Evolutionary conservation across 35 echinoderm and acorn worm species (phyloP).

Genomic region (Amphiura filiformis): DNA sequence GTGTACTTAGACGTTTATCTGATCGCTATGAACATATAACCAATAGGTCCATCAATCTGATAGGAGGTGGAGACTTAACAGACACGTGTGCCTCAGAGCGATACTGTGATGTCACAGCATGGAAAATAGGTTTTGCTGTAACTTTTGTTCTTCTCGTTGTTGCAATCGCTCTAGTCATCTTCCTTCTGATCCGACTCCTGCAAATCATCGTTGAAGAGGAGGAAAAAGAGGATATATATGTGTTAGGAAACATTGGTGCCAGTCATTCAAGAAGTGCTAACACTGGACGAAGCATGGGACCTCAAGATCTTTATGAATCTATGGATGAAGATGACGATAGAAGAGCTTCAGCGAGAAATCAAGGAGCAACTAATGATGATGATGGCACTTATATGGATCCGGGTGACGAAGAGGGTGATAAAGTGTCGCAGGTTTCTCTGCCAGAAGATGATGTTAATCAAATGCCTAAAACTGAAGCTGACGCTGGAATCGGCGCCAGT

Average conservation of each 20-base stretch:
- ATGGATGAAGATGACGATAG: background rate
- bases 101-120: background rate
- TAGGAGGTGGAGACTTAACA: background rate
- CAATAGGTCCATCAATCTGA: background rate
- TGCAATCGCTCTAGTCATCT: background rate
- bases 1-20: background rate
- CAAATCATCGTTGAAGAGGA: background rate
- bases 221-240: background rate
- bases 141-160: background rate
- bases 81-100: background rate
- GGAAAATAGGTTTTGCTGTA: background rate
- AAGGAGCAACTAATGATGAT: background rate
- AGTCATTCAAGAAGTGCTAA: background rate
- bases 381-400: background rate
- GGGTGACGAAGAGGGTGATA: background rate
- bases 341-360: background rate
- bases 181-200: background rate
- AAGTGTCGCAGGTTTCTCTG: background rate
- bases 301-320: background rate
- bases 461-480: background rate
- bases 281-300: background rate
- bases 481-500: background rate
- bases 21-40: background rate
- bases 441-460: background rate
- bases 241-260: background rate